Evolutionary conservation across 2,113 vertebrate species (phyloP), one percentile per base, ranked within the genome.

Genomic region (Pelvicachromis taeniatus): DNA sequence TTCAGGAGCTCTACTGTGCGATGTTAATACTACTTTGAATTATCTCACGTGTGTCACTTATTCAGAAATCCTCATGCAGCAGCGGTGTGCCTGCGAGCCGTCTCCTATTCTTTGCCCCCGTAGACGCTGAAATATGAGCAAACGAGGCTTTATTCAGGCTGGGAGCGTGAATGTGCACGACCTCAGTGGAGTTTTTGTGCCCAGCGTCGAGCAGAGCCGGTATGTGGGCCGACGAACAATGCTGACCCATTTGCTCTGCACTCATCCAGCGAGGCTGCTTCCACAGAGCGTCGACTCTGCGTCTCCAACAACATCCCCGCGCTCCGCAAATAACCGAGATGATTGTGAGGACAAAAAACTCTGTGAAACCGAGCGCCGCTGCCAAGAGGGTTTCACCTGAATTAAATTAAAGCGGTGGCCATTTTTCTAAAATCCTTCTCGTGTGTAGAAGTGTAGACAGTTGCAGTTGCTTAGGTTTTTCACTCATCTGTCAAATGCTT

Each of bases 151-250:
- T 54, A 33, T 88, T 85, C 42, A 4, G 78, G 73, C 40, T 17
- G 26, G 29, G 87, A 80, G 83, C 78, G 35, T 83, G 87, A 91
- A 77, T 85, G 70, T 78, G 85, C 85, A 77, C 81, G 85, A 92
- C 73, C 86, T 92, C 77, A 83, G 80, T 65, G 40, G 73, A 40
- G 52, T 9, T 70, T 55, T 89, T 85, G 63, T 84, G 38, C 81
- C 70, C 14, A 0, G 6, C 38, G 52, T 81, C 8, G 3, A 70
- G 38, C 14, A 5, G 65, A 58, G 78, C 35, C 7, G 26, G 65
- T 42, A 70, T 77, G 90, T 92, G 91, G 89, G 84, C 86, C 42
- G 88, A 40, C 8, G 91, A 87, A 88, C 89, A 92, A 90, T 87
- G 88, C 40, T 50, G 83, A 87, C 29, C 82, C 48, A 26, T 81